A percentile compares a stretch with the other conserved stretches of the same genome.
Conservation (phyloP, 2,113 vertebrate genomes). For the Monarcha castaneiventris region DNA sequence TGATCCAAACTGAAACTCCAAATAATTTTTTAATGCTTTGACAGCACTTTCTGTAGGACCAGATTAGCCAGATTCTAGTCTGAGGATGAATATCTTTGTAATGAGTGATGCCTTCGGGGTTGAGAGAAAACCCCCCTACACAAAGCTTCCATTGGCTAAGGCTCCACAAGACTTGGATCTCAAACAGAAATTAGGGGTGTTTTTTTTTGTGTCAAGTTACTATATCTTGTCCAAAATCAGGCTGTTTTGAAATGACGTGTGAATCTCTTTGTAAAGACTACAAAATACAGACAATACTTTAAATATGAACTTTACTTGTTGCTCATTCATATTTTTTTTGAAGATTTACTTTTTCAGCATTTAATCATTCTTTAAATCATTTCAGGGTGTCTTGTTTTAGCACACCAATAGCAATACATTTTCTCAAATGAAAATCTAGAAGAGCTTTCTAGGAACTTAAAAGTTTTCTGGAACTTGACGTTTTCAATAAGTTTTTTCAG, state of each 20-base stretch:
- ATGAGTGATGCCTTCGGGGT: neutral
- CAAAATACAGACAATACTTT: neutral
- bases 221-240: neutral
- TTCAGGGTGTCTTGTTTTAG: neutral
- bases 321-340: neutral
- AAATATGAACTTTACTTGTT: neutral
- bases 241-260: neutral
- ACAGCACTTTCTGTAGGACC: neutral
- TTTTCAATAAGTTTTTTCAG: neutral
- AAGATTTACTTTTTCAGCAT: neutral
- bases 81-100: neutral
- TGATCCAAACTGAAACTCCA: neutral
- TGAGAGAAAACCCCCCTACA: neutral
- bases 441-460: neutral
- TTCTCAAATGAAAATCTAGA: neutral
- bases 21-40: neutral
- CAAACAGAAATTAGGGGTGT: neutral
- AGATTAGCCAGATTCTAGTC: neutral
- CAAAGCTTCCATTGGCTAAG: neutral
- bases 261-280: neutral
- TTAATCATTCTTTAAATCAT: neutral
- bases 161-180: neutral
- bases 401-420: neutral
- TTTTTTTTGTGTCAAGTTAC: neutral
- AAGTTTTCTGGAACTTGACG: neutral